Percentiles rank a stretch among this genome's conserved stretches.
Conservation (phyloP, 2,113 vertebrate genomes). For the Malurus cyaneus region DNA sequence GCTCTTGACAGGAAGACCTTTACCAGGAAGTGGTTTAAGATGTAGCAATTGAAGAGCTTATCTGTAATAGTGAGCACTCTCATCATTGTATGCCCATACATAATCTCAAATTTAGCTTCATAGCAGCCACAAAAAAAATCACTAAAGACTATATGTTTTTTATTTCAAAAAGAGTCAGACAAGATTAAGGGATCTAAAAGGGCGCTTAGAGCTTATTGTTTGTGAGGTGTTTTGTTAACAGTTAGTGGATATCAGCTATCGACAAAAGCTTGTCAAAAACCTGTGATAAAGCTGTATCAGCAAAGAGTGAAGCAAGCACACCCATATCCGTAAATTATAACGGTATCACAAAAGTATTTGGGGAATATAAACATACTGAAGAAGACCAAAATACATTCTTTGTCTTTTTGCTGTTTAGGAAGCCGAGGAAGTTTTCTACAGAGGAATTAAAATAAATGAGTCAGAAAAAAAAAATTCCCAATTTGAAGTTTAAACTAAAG, state of each 20-base stretch:
- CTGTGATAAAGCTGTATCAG: background rate
- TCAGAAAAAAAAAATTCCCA: background rate
- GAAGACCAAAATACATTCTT: background rate
- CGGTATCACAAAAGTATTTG: background rate
- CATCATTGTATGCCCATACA: background rate
- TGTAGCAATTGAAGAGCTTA: background rate
- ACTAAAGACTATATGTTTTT: fast-evolving
- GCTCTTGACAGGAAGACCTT: background rate
- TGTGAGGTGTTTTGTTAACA: background rate
- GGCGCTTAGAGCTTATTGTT: background rate
- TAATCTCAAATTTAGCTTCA: background rate
- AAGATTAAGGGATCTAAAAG: background rate
- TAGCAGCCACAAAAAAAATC: background rate
- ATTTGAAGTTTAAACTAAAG: background rate
- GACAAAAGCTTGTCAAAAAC: background rate
- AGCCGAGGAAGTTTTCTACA: background rate
- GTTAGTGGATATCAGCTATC: background rate
- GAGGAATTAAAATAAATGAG: background rate
- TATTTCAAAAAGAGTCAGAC: background rate
- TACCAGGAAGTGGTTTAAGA: background rate
- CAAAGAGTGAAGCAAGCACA: background rate
- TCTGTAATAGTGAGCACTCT: background rate
- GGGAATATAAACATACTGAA: background rate
- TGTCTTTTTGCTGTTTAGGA: background rate
- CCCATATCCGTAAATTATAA: background rate